Evolutionary conservation across 2,113 vertebrate species (phyloP), one percentile per base, ranked within the genome.

Genomic region (Laticauda colubrina): DNA sequence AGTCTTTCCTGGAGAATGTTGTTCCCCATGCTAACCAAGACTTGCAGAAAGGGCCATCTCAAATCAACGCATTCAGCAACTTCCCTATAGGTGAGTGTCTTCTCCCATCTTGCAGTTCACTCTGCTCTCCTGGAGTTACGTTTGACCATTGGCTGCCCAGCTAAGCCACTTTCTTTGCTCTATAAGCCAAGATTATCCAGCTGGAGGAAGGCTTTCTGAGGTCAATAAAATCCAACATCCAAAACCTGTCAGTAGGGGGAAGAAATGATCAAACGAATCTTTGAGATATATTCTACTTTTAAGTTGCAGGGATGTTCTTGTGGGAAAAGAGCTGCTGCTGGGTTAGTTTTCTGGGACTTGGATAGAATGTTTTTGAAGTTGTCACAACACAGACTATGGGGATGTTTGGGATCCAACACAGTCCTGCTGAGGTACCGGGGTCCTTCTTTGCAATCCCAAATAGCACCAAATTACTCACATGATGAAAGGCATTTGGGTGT

Each of bases 41-140:
- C 95, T 98, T 99, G 97, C 99, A 98, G 94, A 99, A 99, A 98
- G 99, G 99, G 96, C 97, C 98, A 2, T 97, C 97, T 39, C 93
- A 98, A 94, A 97, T 99, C 91, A 98, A 97, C 89, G 98, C 99
- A 89, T 99, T 98, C 98, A 98, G 98, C 98, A 99, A 97, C 98
- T 99, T 99, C 97, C 98, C 99, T 96, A 97, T 99, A 98, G 99
- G 99, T 99, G 93, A 43, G 98, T 98, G 1, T 18, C n/a, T 34
- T 20, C 39, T n/a, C 12, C 43, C 15, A 14, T 48, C 43, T 29
- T 87, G 21, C n/a, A 21, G 9, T 3, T 53, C 1, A 21, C n/a
- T 56, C 87, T 39, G 55, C 3, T 53, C 29, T 43, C 29, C 24
- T 55, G 51, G 6, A 2, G 48, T 48, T 48, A 48, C 48, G 48